These are phyloP conservation scores for Eumaeus atala DNA, from an alignment of 1,140 invertebrate genomes.

Conservation along the genomic window DNA sequence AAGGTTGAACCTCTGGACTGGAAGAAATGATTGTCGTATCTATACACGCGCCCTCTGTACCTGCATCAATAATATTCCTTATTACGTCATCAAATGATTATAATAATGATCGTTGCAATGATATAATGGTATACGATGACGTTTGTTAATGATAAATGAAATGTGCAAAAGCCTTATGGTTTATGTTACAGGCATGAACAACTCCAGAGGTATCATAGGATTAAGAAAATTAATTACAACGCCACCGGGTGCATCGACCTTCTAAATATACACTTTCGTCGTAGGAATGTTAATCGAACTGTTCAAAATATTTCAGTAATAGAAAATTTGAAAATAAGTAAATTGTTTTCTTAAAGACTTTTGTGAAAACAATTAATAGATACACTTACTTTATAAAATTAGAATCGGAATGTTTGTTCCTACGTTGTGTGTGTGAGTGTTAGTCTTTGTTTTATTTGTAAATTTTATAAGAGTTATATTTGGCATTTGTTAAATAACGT, in stretches of 20 bases:
- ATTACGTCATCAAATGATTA: constrained; percentile 42
- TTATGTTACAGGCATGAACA: background rate
- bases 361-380: constrained; percentile 1
- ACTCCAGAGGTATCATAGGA: background rate
- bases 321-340: background rate
- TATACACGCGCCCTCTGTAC: constrained; percentile 72
- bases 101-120: constrained; percentile 20
- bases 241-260: constrained; percentile 55
- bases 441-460: constrained; percentile 10
- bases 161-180: background rate
- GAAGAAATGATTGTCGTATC: constrained; percentile 73
- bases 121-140: constrained; percentile 21
- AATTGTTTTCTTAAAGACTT: too few species aligned
- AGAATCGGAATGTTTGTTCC: background rate
- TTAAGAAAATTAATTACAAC: constrained; percentile 24
- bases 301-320: background rate
- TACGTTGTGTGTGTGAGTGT: background rate
- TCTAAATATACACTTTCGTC: constrained; percentile 48
- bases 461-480: constrained; percentile 22
- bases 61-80: constrained; percentile 60
- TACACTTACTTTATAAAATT: background rate
- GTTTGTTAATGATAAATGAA: constrained; percentile 1
- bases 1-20: constrained; percentile 57
- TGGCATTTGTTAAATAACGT: constrained; percentile 28
- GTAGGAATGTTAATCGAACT: constrained; percentile 49